Evolutionary conservation across 2,113 vertebrate genomes (phyloP).

Genomic region (Hylia prasina): DNA sequence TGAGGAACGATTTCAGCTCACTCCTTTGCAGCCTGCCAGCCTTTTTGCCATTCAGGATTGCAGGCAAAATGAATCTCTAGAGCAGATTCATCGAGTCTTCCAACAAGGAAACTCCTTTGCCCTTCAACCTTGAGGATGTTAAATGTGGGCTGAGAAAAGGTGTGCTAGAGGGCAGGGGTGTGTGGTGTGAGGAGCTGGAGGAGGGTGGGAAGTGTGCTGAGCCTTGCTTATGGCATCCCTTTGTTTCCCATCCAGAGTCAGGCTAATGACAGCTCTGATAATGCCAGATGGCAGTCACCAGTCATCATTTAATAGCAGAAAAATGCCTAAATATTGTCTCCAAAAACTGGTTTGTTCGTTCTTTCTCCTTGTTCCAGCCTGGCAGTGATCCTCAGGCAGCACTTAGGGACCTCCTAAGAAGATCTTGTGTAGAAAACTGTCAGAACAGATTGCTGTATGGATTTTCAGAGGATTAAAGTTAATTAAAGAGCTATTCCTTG

Average conservation of each 20-base stretch:
- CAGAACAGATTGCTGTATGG: constrained; percentile 67
- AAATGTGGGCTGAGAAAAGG: background rate
- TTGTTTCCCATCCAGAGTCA: background rate
- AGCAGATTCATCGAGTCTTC: background rate
- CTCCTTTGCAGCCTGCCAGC: background rate
- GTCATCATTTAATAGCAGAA: background rate
- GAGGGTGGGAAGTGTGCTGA: background rate
- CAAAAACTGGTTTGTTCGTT: background rate
- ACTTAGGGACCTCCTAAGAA: constrained; percentile 58
- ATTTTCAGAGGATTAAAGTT: constrained; percentile 76
- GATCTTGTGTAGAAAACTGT: constrained; percentile 37
- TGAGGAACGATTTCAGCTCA: background rate
- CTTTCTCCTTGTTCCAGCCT: background rate
- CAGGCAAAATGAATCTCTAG: too few species aligned
- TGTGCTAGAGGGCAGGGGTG: background rate
- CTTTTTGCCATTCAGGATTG: background rate
- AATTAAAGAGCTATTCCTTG: constrained; percentile 74
- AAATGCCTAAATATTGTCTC: constrained; percentile 11
- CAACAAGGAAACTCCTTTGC: background rate
- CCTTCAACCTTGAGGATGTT: background rate
- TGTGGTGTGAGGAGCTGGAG: background rate
- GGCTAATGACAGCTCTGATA: constrained; percentile 24
- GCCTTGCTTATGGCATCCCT: background rate
- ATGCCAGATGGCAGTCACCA: constrained; percentile 18
- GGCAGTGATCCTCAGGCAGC: constrained; percentile 13